Evolutionary conservation across 2,113 vertebrate species (phyloP).

Genomic region (Bos indicus): DNA sequence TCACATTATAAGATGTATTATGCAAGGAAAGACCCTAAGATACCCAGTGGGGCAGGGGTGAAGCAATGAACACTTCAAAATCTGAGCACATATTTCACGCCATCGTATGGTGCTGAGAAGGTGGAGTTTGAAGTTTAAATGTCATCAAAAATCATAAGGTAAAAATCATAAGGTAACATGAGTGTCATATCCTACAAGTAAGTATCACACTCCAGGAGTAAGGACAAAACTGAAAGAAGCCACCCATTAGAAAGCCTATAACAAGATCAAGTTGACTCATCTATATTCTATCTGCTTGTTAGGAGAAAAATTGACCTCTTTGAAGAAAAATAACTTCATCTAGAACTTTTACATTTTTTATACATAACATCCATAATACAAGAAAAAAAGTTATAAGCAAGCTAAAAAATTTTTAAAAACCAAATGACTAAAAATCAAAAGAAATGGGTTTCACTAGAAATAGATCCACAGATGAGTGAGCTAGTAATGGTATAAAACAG

Average conservation of each 20-base stretch:
- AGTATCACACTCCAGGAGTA: not conserved
- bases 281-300: not conserved
- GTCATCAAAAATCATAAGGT: not conserved
- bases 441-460: not conserved
- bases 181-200: not conserved
- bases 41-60: not conserved
- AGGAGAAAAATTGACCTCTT: not conserved
- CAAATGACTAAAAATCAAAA: not conserved
- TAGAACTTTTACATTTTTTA: not conserved
- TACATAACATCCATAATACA: not conserved
- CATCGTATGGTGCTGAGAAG: not conserved
- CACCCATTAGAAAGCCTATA: not conserved
- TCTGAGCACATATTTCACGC: not conserved
- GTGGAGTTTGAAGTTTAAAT: not conserved
- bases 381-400: not conserved
- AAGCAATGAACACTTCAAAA: not conserved
- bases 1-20: not conserved
- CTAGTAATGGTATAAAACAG: not conserved
- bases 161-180: not conserved
- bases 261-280: not conserved
- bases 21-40: not conserved
- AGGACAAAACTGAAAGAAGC: not conserved
- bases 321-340: not conserved
- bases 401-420: not conserved
- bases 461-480: not conserved